Base-by-base conservation (phyloP, 2,888 invertebrate genomes). In the Scrobipalpa atriplicella region DNA sequence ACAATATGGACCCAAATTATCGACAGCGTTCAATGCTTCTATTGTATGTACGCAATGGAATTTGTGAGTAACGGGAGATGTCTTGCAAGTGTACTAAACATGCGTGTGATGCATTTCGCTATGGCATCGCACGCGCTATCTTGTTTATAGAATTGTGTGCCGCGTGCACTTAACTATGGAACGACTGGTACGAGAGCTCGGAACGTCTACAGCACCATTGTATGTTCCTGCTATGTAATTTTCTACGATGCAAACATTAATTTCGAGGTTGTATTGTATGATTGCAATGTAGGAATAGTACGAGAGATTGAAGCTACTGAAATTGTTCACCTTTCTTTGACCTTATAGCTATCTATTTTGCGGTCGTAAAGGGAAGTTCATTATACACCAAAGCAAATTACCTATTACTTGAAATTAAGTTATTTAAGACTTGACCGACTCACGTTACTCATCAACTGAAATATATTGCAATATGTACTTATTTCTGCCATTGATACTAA, bases 41-140 rank as follows among this genome's bases (percentile, higher is more conserved):
- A 86, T 89, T 87, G 85, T 89, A 81, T 79, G 76, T 76, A 76
- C 74, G 81, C 79, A 74, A 74, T 78, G 84, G 87, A 86, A 89
- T 87, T 85, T 82, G 79, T 84, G 75, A 79, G 76, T 87, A 87
- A 88, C 87, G 87, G 87, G 84, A 86, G 81, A 83, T 84, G 74
- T 78, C 81, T 85, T 83, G 81, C 78, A 73, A 77, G 77, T 80
- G 67, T 61, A 72, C 71, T 76, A 77, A 81, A 82, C 78, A 76
- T 84, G 82, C 83, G 82, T 86, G 81, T 81, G 81, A 76, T 82
- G 84, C 83, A 84, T 82, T 86, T 86, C 77, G 82, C 84, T 78
- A 78, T 79, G 81, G 78, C 75, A 74, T 78, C 76, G 64, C 66
- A 68, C 65, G 67, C 47, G 64, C 68, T 64, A 66, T 66, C 64